Evolutionary conservation across 2,888 invertebrate genomes (phyloP), one percentile per base, ranked within the genome.

Genomic region (Pantelozetes paolii): DNA sequence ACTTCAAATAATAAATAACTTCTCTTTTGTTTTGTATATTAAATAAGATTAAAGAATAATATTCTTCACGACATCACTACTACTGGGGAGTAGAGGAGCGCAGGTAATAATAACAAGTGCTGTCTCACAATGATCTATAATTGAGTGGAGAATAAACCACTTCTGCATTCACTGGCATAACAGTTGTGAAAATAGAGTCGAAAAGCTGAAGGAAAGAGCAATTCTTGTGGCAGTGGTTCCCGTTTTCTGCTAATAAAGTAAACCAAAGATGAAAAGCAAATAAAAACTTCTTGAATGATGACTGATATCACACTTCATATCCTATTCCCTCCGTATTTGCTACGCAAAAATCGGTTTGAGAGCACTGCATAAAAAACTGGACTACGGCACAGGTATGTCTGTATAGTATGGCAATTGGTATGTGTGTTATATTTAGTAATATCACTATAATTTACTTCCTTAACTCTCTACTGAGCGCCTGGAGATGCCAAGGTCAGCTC

Each of bases 231-330:
- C 45, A 69, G 42, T 45, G 45, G 69, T 69, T 45, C 69, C 45
- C 42, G 69, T 69, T 69, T 69, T 69, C 26, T 69, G 69, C 69
- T 69, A 69, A 69, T 69, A 69, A 23, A 26, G 42, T 69, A 69
- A 23, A 30, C 28, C 57, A 28, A 26, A 45, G 23, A 20, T 8
- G 15, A 57, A 57, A 18, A 57, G 30, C 6, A 18, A 45, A 18
- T 11, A 45, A 45, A 45, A 6, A 45, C 15, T 45, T 45, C 45
- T 18, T 28, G 57, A 30, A 57, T 57, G 57, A 30, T 57, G 28
- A 57, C 57, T 54, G 54, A 54, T 54, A 54, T 54, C 54, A 57
- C 57, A 57, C 57, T 57, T 28, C 30, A 30, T 57, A 57, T 57
- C 28, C 28, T 57, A 54, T 54, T 54, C 23, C 23, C 20, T n/a